Evolutionary conservation across 2,888 invertebrate genomes (phyloP), one percentile per base, ranked within the genome.

Genomic region (Adineta ricciae): DNA sequence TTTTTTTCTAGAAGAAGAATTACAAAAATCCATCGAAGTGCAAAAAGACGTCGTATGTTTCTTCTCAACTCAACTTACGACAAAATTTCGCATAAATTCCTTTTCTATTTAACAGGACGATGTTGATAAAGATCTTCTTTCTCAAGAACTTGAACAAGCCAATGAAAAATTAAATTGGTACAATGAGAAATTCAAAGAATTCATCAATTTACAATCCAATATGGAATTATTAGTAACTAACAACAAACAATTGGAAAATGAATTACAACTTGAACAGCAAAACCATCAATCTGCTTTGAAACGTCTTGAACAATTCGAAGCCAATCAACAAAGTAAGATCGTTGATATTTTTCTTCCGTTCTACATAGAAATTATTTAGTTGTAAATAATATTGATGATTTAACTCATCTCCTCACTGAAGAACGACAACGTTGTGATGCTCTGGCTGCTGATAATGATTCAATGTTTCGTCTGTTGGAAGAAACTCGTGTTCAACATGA

Each of bases 101-200:
- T 8, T 46, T 64, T 64, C 24, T 64, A n/a, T 56, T n/a, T 5
- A 56, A 56, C n/a, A 64, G 56, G 78, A 78, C 14, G 78, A 78
- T 5, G 78, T 78, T 41, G 78, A 78, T 78, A 78, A 78, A 78
- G 78, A 78, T 41, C 41, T 78, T 41, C 78, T 78, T 24, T 78
- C 78, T 21, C 78, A 41, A 24, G 78, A 78, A 78, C 78, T 78
- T 41, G 78, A 78, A 78, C 41, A 78, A 78, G 78, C 78, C 1
- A 78, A 78, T 78, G 1, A 41, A 21, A 78, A 78, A 41, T 78
- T 78, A 78, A n/a, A 38, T 78, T 64, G 56, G 56, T 64, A 21
- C 24, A 64, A 27, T 64, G 56, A 64, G 11, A n/a, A 64, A 64
- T 64, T 78, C 11, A 64, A 64, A 64, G 27, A 64, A 64, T 27